Evolutionary conservation across 2,797 vertebrate species (phyloP).

Genomic region (Halcyon chelicuti): DNA sequence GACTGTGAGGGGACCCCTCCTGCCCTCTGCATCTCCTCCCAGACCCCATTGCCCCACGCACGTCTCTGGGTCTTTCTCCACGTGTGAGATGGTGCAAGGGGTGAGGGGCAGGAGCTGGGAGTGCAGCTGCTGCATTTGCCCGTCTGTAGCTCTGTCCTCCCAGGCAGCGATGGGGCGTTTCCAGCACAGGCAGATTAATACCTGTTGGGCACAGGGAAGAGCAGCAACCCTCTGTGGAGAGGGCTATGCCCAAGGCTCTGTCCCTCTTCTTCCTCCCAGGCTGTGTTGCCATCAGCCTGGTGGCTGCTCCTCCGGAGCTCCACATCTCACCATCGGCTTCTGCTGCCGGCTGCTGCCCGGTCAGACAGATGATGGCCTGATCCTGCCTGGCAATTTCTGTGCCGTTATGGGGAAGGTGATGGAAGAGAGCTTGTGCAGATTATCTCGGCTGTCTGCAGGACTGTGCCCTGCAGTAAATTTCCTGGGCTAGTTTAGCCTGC

Average conservation of each 20-base stretch:
- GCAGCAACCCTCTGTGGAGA: neutral
- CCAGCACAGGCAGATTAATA: neutral
- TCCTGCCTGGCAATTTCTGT: neutral
- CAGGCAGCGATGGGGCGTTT: rapidly evolving
- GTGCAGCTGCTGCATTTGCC: neutral
- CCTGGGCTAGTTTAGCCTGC: neutral
- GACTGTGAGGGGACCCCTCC: neutral
- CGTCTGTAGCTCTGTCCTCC: neutral
- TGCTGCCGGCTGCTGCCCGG: neutral
- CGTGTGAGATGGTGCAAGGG: neutral
- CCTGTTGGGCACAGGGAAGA: neutral
- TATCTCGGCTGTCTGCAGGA: neutral
- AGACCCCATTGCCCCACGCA: neutral
- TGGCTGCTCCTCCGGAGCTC: rapidly evolving
- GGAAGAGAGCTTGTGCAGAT: neutral
- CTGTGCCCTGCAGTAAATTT: neutral
- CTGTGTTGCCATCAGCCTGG: neutral
- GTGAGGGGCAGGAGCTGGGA: neutral
- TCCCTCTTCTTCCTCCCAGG: neutral
- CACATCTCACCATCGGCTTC: neutral
- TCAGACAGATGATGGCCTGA: neutral
- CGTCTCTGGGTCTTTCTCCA: neutral
- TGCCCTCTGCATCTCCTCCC: neutral
- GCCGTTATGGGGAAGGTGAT: neutral
- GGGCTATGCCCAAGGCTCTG: neutral